Percentiles rank a stretch among this genome's conserved stretches.
These are phyloP conservation scores for Boulengeromyrus knoepffleri DNA, from an alignment of 2,113 vertebrate species.

Conservation along the genomic window DNA sequence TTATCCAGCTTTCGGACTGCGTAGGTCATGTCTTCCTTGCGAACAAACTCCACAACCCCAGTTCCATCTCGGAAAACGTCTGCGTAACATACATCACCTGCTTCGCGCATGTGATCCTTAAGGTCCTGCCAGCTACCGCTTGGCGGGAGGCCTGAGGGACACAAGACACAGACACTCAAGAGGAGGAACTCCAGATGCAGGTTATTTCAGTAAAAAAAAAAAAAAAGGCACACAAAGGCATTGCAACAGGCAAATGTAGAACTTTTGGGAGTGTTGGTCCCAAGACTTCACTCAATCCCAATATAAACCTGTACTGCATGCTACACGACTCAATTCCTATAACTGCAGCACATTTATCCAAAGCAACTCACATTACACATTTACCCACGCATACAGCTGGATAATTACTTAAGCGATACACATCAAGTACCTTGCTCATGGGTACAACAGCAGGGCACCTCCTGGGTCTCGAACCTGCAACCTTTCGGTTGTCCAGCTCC, in stretches of 20 bases:
- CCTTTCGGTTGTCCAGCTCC: conserved; percentile 19
- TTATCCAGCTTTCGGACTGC: conserved; percentile 99
- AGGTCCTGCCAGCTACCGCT: conserved; percentile 99
- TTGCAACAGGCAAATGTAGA: background rate
- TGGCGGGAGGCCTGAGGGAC: conserved; percentile 77
- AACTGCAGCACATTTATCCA: background rate
- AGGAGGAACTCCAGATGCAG: background rate
- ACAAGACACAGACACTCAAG: background rate
- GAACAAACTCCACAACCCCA: conserved; percentile 99
- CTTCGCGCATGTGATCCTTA: conserved; percentile 99
- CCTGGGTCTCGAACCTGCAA: conserved; percentile 18
- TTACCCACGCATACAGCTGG: background rate
- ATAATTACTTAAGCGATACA: conserved; percentile 11
- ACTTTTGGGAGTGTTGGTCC: background rate
- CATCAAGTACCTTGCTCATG: conserved; percentile 15
- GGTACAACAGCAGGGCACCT: conserved; percentile 17
- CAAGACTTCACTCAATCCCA: background rate
- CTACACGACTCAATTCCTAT: background rate
- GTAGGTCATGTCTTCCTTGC: conserved; percentile 99
- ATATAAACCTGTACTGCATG: background rate
- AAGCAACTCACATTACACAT: background rate
- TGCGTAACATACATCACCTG: conserved; percentile 99
- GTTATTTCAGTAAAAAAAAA: background rate
- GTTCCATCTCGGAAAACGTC: conserved; percentile 99
- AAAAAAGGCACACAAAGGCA: background rate